A percentile compares a stretch with the other conserved stretches of the same genome.
These are phyloP conservation scores for Harpagus bidentatus DNA, from an alignment of 2,113 vertebrate genomes.

Conservation along the genomic window DNA sequence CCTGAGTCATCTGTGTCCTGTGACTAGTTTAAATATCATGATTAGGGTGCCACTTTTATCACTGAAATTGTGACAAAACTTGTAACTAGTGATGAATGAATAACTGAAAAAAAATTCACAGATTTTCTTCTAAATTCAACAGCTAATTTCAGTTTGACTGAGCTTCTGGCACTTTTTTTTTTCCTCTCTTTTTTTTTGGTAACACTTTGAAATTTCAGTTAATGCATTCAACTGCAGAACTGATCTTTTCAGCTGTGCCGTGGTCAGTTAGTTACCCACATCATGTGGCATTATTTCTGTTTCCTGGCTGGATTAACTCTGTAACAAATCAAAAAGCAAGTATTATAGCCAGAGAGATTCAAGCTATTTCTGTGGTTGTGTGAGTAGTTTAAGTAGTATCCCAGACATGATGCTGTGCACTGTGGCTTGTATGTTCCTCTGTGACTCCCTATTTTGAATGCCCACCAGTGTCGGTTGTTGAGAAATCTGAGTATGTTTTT, in stretches of 20 bases:
- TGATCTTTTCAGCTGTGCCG: not conserved
- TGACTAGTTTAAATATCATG: not conserved
- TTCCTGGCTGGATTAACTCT: not conserved
- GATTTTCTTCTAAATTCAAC: slow-evolving; percentile 9
- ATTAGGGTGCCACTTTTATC: not conserved
- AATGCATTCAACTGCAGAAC: not conserved
- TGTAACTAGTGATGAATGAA: not conserved
- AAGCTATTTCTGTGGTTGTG: not conserved
- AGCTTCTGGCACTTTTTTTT: not conserved
- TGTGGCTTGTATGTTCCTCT: not conserved
- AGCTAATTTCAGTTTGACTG: slow-evolving; percentile 15
- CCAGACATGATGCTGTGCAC: not conserved
- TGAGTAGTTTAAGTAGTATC: not conserved
- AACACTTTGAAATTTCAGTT: not conserved
- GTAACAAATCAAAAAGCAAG: not conserved
- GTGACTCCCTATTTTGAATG: rapidly evolving
- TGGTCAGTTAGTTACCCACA: not conserved
- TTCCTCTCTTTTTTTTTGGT: not conserved
- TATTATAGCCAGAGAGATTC: not conserved
- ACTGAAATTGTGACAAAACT: not conserved
- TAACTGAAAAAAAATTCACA: not conserved
- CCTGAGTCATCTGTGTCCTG: slow-evolving; percentile 14
- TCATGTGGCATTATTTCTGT: not conserved
- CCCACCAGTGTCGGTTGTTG: not conserved
- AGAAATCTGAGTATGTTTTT: not conserved